Conservation (phyloP, 2,797 vertebrate species). For the Loris lydekkerianus region DNA sequence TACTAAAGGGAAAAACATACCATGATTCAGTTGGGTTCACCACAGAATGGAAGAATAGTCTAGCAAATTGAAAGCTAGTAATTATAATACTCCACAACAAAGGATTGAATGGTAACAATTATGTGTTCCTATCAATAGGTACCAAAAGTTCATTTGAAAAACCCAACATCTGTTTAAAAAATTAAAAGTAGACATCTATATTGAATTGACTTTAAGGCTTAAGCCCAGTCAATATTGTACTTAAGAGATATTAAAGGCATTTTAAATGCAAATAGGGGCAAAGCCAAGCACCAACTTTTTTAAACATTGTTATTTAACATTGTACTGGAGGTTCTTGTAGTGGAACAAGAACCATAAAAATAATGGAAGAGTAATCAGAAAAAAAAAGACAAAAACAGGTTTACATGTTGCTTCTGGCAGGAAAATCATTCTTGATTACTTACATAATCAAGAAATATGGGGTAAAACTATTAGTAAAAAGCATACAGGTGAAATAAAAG, state of each 20-base stretch:
- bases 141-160: slow-evolving; percentile 14
- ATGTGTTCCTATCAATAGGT: neutral
- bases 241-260: neutral
- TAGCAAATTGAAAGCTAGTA: slow-evolving; percentile 1
- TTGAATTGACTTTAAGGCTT: slow-evolving; percentile 14
- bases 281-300: neutral
- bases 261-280: neutral
- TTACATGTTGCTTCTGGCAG: neutral
- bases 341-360: neutral
- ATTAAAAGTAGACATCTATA: slow-evolving; percentile 13
- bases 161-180: slow-evolving; percentile 1
- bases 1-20: neutral
- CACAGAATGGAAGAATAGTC: neutral
- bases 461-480: slow-evolving; percentile 41
- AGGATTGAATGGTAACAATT: slow-evolving; percentile 4
- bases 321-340: neutral
- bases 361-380: neutral
- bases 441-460: neutral
- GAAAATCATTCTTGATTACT: slow-evolving; percentile 24
- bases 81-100: slow-evolving; percentile 12
- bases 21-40: neutral
- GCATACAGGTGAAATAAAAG: neutral
- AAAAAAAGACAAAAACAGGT: neutral
- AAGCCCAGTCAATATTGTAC: neutral
- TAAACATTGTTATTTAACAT: neutral